Evolutionary conservation across 2,797 vertebrate genomes (phyloP).

Genomic region (Melanotaenia parkinsoni): DNA sequence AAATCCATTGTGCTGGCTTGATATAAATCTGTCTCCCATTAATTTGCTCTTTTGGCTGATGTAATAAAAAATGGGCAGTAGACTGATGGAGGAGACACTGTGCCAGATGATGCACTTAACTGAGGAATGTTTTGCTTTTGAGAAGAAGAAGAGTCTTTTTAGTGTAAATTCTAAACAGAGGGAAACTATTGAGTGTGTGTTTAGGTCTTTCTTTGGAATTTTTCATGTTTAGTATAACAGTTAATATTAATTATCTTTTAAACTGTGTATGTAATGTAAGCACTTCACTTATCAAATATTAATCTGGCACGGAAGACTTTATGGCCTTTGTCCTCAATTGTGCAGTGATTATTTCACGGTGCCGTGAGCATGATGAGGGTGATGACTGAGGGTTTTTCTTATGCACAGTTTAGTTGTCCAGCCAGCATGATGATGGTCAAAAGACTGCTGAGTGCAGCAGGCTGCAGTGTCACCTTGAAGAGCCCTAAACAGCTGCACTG

Average conservation of each 20-base stretch:
- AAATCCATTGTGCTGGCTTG: not conserved
- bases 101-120: conserved; percentile 52
- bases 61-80: conserved; percentile 34
- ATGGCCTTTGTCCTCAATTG: not conserved
- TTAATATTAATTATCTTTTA: not conserved
- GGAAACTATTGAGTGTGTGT: not conserved
- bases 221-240: not conserved
- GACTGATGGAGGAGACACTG: conserved; percentile 40
- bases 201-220: not conserved
- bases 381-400: conserved; percentile 40
- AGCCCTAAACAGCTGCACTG: conserved; percentile 35
- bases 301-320: conserved; percentile 20
- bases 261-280: conserved; percentile 5
- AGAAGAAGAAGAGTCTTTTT: conserved; percentile 23
- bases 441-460: conserved; percentile 67
- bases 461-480: conserved; percentile 71
- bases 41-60: conserved; percentile 33
- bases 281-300: conserved; percentile 4
- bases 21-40: conserved; percentile 25
- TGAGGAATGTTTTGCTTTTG: not conserved
- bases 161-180: not conserved
- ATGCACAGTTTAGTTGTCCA: conserved; percentile 36
- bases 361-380: conserved; percentile 22
- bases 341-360: conserved; percentile 15
- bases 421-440: conserved; percentile 26